A percentile compares a stretch with the other conserved stretches of the same genome.
Evolutionary conservation across 2,797 vertebrate species (phyloP).

Genomic region (Parambassis ranga): DNA sequence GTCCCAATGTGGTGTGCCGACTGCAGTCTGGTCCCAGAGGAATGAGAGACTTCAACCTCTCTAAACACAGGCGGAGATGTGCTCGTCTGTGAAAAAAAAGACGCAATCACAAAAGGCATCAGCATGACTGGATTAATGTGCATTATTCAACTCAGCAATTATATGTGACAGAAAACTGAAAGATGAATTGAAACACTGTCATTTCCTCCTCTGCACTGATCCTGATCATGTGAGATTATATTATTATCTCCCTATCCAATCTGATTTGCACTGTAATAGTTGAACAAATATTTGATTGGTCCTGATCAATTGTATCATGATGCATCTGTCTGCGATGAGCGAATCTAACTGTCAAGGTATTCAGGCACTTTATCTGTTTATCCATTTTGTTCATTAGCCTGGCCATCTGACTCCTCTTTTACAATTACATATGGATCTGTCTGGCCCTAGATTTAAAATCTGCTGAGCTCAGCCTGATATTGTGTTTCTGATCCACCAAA

Average conservation of each 20-base stretch:
- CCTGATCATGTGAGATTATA: constrained; percentile 11
- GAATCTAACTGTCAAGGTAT: constrained; percentile 4
- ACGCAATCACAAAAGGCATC: constrained; percentile 12
- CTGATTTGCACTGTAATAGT: constrained; percentile 2
- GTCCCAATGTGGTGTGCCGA: constrained; percentile 97
- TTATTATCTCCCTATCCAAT: constrained; percentile 9
- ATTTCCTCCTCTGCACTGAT: constrained; percentile 1
- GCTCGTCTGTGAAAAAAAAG: constrained; percentile 85
- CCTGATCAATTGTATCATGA: neutral
- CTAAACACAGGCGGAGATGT: constrained; percentile 97
- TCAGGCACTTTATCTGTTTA: constrained; percentile 22
- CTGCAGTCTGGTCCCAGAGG: constrained; percentile 96
- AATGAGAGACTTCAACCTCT: constrained; percentile 96
- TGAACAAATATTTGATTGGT: constrained; percentile 2
- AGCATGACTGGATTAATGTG: neutral
- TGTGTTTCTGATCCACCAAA: constrained; percentile 39
- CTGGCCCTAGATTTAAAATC: constrained; percentile 46
- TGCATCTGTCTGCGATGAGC: constrained; percentile 12
- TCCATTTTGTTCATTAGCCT: constrained; percentile 18
- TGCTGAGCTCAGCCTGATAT: constrained; percentile 45
- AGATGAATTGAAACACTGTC: neutral
- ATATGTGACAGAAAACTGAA: neutral
- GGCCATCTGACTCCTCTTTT: constrained; percentile 26
- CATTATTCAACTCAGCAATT: neutral
- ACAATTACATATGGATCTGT: constrained; percentile 36